Percentiles rank a stretch among this genome's conserved stretches.
Conservation (phyloP, 53 echinoderm and acorn worm genomes). For the Glandiceps talaboti region DNA sequence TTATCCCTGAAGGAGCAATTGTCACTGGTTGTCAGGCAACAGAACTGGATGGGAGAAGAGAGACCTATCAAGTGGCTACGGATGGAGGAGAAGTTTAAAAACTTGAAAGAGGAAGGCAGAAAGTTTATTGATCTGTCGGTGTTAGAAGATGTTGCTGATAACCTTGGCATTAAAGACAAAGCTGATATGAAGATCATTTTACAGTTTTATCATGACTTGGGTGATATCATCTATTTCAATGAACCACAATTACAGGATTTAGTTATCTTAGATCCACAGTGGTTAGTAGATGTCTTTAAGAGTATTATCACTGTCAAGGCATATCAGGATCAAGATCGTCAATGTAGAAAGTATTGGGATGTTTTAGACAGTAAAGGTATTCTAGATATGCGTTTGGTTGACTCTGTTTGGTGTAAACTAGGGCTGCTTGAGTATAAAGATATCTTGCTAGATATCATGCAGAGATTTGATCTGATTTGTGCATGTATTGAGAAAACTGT, state of each 20-base stretch:
- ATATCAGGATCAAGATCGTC: neutral
- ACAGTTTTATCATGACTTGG: neutral
- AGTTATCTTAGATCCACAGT: neutral
- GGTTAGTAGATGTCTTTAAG: neutral
- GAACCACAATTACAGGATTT: neutral
- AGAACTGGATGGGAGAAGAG: constrained; percentile 12
- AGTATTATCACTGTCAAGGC: neutral
- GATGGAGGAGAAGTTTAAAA: neutral
- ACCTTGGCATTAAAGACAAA: neutral
- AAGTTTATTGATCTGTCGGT: neutral
- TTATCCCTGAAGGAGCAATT: constrained; percentile 9
- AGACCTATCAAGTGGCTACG: constrained; percentile 27
- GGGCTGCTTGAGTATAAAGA: neutral
- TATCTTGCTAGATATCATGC: neutral
- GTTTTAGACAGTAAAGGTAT: neutral
- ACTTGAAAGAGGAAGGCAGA: neutral
- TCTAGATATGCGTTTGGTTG: neutral
- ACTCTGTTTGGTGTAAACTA: neutral
- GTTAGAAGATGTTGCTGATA: neutral
- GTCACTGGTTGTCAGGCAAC: neutral
- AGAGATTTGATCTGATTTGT: neutral
- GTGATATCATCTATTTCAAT: neutral
- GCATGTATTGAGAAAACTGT: neutral
- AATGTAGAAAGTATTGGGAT: neutral
- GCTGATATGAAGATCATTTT: neutral